These are phyloP conservation scores for Acanthococcus lagerstroemiae DNA, from an alignment of 2,888 invertebrate species.

Conservation along the genomic window DNA sequence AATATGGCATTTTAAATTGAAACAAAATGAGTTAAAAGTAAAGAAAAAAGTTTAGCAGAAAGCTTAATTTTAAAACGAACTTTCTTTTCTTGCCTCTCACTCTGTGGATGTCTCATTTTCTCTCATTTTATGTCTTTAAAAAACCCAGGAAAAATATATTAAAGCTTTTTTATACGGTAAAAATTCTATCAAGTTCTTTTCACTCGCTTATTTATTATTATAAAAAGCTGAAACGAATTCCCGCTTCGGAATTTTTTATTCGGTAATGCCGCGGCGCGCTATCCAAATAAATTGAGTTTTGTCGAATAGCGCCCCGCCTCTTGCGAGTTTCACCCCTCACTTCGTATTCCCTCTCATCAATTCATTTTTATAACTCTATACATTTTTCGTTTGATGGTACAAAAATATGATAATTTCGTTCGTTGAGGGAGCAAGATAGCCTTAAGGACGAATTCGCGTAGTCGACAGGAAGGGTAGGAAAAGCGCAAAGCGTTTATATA, in stretches of 20 bases:
- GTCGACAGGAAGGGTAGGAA: background rate
- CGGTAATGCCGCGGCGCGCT: constrained; percentile 28
- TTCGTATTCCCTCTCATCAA: constrained; percentile 10
- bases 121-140: constrained; percentile 11
- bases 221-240: constrained; percentile 35
- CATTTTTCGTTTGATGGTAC: constrained; percentile 38
- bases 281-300: constrained; percentile 35
- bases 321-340: background rate
- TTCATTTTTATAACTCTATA: constrained; percentile 28
- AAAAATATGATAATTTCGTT: constrained; percentile 39
- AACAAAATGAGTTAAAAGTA: constrained; percentile 21
- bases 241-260: constrained; percentile 33
- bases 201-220: constrained; percentile 28
- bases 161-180: constrained; percentile 25
- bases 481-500: background rate
- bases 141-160: constrained; percentile 26
- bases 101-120: background rate
- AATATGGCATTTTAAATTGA: constrained; percentile 25
- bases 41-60: constrained; percentile 22
- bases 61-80: constrained; percentile 25
- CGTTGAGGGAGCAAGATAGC: constrained; percentile 31
- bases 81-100: background rate
- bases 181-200: constrained; percentile 31
- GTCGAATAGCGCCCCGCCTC: constrained; percentile 24
- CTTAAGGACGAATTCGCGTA: constrained; percentile 28